Evolutionary conservation across 2,113 vertebrate genomes (phyloP).

Genomic region (Oryctolagus cuniculus): DNA sequence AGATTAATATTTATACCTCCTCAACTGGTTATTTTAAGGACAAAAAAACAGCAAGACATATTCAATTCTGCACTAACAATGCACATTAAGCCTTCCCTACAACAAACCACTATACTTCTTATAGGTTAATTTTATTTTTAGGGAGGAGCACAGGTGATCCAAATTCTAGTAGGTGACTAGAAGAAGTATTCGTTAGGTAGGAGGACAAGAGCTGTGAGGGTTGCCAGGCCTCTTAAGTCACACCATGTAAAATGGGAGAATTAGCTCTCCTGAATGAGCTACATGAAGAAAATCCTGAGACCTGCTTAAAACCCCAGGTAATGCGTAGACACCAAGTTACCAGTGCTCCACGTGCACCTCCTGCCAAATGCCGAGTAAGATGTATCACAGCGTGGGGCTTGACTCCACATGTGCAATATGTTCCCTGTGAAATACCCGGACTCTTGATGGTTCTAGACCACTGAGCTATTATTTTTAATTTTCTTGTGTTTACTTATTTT

Average conservation of each 20-base stretch:
- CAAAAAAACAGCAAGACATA: not conserved
- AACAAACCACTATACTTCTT: not conserved
- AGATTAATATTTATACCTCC: not conserved
- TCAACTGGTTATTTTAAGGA: not conserved
- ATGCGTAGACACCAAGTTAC: not conserved
- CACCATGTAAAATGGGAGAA: not conserved
- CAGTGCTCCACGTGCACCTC: not conserved
- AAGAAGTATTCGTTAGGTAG: not conserved
- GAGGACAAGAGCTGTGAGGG: not conserved
- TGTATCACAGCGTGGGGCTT: not conserved
- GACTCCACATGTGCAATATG: accelerated
- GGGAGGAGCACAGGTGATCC: not conserved
- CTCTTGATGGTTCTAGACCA: not conserved
- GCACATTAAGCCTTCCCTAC: not conserved
- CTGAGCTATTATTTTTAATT: not conserved
- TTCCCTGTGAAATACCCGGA: not conserved
- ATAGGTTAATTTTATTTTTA: not conserved
- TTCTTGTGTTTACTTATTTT: no score
- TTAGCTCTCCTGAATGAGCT: not conserved
- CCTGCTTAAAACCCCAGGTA: not conserved
- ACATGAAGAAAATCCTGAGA: not conserved
- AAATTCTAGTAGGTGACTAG: not conserved
- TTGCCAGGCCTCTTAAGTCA: not conserved
- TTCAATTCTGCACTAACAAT: not conserved
- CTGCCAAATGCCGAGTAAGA: not conserved